These are phyloP conservation scores for Opisthograptis luteolata DNA, from an alignment of 2,888 invertebrate species.

Conservation along the genomic window DNA sequence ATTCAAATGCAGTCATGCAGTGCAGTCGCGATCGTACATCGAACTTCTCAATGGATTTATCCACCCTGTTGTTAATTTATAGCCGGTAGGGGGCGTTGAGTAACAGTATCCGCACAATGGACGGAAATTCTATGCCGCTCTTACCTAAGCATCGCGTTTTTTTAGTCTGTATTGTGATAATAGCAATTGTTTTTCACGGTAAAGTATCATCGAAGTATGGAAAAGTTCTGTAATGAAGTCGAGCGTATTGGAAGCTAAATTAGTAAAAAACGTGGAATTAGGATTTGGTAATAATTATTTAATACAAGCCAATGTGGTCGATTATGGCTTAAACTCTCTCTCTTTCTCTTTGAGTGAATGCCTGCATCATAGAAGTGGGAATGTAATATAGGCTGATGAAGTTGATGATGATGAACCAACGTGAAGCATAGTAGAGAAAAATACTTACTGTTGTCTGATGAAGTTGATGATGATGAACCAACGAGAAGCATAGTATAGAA, in stretches of 20 bases:
- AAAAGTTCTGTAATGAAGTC: neutral
- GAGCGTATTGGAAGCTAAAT: neutral
- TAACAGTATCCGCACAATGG: constrained; percentile 57
- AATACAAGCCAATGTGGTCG: too few species aligned
- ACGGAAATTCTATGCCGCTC: constrained; percentile 18
- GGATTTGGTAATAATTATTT: too few species aligned
- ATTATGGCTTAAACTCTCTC: too few species aligned
- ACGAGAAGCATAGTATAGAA: too few species aligned
- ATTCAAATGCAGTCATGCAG: constrained; percentile 66
- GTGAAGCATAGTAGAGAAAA: too few species aligned
- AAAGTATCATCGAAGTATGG: constrained; percentile 3
- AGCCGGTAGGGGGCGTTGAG: constrained; percentile 65
- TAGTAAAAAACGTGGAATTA: neutral
- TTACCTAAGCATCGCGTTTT: constrained; percentile 19
- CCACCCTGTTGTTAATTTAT: constrained; percentile 71
- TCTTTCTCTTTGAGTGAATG: too few species aligned
- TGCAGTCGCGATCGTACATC: constrained; percentile 50
- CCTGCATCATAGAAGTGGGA: too few species aligned
- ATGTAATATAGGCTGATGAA: too few species aligned
- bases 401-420: too few species aligned
- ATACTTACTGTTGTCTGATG: too few species aligned
- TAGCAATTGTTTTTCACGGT: constrained; percentile 9
- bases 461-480: too few species aligned
- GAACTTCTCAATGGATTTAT: constrained; percentile 70
- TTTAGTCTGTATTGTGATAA: constrained; percentile 12